phyloP scores from a whole-genome alignment of 2,797 vertebrate genomes.

The Arremon brunneinucha region DNA sequence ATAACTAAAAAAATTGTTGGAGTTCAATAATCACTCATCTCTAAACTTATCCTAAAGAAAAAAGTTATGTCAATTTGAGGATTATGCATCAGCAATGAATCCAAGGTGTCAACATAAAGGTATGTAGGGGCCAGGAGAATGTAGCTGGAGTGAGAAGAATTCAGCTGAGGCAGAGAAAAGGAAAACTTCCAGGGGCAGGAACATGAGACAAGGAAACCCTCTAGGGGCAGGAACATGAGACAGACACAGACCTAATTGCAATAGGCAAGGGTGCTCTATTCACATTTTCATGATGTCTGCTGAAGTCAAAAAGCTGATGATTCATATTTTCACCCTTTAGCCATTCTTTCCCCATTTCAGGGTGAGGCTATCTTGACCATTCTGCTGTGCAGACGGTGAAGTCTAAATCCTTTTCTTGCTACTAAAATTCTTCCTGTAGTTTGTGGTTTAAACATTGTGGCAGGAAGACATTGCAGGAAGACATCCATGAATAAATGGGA shows the following conservation, averaged over 20 bases:
- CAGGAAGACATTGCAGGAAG: neutral
- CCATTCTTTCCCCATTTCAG: neutral
- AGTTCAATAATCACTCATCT: neutral
- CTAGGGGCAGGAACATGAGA: neutral
- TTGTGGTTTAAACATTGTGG: neutral
- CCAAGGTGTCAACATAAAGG: neutral
- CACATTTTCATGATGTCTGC: neutral
- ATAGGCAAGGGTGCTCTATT: neutral
- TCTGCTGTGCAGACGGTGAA: neutral
- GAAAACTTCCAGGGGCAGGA: neutral
- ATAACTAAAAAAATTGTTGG: neutral
- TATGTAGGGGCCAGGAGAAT: rapidly evolving
- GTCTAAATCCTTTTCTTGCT: neutral
- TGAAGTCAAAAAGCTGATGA: neutral
- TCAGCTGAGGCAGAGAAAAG: neutral
- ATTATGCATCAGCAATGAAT: neutral
- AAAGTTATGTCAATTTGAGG: neutral
- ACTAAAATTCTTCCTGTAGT: neutral
- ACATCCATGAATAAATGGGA: neutral
- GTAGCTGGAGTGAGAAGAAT: neutral
- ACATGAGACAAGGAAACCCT: neutral
- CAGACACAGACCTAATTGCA: neutral
- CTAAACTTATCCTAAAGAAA: neutral
- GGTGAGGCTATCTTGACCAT: neutral
- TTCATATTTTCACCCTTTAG: neutral